Base-by-base conservation (phyloP, 2,888 invertebrate genomes). In the Drosophila acutilabella region DNA sequence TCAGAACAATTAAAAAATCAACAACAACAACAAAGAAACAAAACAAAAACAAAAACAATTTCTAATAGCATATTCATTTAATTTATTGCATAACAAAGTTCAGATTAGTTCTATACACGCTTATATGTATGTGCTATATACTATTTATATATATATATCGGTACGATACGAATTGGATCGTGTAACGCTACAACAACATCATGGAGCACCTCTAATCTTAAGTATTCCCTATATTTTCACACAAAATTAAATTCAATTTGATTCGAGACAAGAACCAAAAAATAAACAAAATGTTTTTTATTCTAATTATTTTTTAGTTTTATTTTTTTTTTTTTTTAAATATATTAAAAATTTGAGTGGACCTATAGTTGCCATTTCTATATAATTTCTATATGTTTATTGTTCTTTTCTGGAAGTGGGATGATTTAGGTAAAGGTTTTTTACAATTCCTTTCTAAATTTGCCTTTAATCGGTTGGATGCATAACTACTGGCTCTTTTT, bases 31-130 rank as follows among this genome's bases (percentile, higher is more conserved):
- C 50, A 40, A 59, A 18, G 13, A 47, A 42, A 18, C 44, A 50
- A 40, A 59, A 18, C 14, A 47, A 42, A 18, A 50, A 50, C 30
- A 48, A 48, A 8, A 51, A 45, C 50, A 40, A 53, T 20, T 45
- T 47, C 48, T 36, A 61, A 44, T 54, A 54, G 53, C 42, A 66
- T 45, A 66, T 45, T 66, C 61, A 56, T 56, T 66, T 67, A 51
- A 62, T 62, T 62, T 62, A 62, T 67, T 61, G 50, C 36, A 16
- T 45, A 33, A 54, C 38, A 13, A 62, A 62, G 41, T 54, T 45
- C 52, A 53, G 44, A 14, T 56, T 44, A 44, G 44, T 33, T 16
- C 40, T 48, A 48, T 58, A 8, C 26, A 45, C 11, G 13, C 41
- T 20, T 20, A 30, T 23, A 14, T 40, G 3, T 20, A 10, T 41